Evolutionary conservation across 2,888 invertebrate genomes (phyloP).

Genomic region (Caradrina clavipalpis): DNA sequence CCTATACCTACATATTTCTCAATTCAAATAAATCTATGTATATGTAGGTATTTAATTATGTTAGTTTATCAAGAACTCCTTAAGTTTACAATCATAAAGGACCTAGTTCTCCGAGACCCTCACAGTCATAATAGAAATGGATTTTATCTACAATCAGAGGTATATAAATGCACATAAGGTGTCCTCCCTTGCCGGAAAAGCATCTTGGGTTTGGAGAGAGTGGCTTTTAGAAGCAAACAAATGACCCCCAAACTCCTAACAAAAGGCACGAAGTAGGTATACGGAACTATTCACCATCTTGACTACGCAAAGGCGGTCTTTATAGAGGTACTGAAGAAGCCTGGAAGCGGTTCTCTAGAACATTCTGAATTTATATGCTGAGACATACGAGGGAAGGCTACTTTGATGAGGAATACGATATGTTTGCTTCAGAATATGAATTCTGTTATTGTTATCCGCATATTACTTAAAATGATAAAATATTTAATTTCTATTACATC

Average conservation of each 20-base stretch:
- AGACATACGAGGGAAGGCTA: too few relatives aligned
- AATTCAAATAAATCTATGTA: too few relatives aligned
- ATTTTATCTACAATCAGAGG: conserved; percentile 40
- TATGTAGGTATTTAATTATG: not conserved
- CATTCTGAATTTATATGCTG: not conserved
- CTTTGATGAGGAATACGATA: too few relatives aligned
- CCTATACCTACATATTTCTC: too few relatives aligned
- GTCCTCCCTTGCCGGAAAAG: conserved; percentile 43
- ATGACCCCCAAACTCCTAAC: conserved; percentile 42
- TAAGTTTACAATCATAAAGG: not conserved
- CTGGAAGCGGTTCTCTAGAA: not conserved
- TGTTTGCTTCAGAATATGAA: too few relatives aligned
- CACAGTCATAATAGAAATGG: conserved; percentile 14
- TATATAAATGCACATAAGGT: conserved; percentile 35
- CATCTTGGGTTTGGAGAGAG: conserved; percentile 22
- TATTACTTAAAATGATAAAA: too few relatives aligned
- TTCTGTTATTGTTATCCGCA: too few relatives aligned
- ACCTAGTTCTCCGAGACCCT: conserved; percentile 1
- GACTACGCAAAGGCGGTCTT: not conserved
- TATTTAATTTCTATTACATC: too few relatives aligned
- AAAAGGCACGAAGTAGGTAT: conserved; percentile 26
- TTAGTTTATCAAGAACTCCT: conserved; percentile 7
- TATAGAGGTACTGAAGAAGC: not conserved
- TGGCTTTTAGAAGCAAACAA: conserved; percentile 44
- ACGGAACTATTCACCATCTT: conserved; percentile 16